A percentile compares a stretch with the other conserved stretches of the same genome.
These are phyloP conservation scores for Cyprinodon brontotheroides DNA, from an alignment of 2,113 vertebrate genomes.

Conservation along the genomic window DNA sequence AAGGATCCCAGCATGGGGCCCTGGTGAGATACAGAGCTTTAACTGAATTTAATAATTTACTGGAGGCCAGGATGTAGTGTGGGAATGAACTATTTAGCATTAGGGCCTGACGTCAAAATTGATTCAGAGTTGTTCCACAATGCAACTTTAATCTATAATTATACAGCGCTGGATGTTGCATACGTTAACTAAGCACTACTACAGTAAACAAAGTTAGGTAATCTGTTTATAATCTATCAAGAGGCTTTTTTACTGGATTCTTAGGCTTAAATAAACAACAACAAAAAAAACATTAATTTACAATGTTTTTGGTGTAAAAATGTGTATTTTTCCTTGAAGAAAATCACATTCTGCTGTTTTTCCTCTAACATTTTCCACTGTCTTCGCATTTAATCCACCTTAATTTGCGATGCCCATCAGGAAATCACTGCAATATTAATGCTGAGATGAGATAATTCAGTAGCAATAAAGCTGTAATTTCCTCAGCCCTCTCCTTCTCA, in stretches of 20 bases:
- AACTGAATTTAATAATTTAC: neutral
- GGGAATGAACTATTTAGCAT: neutral
- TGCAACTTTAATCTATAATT: neutral
- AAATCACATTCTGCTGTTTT: neutral
- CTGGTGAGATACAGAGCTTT: neutral
- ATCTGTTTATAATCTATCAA: neutral
- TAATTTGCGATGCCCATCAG: neutral
- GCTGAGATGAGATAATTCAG: neutral
- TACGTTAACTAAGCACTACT: neutral
- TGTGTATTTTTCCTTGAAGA: neutral
- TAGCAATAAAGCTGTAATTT: neutral
- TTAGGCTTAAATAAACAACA: neutral
- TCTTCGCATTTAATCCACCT: neutral
- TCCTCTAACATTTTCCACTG: neutral
- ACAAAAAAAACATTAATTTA: neutral
- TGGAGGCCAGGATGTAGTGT: neutral
- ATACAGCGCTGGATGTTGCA: neutral
- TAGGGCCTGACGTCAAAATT: neutral
- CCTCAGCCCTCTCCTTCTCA: neutral
- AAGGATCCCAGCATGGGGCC: neutral
- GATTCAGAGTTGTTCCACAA: neutral
- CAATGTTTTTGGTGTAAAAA: neutral
- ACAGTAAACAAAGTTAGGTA: neutral
- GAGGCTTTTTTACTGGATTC: neutral
- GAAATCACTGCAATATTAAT: neutral